These are phyloP conservation scores for Mongoloraphidia duomilia DNA, from an alignment of 2,888 invertebrate species.

Conservation along the genomic window DNA sequence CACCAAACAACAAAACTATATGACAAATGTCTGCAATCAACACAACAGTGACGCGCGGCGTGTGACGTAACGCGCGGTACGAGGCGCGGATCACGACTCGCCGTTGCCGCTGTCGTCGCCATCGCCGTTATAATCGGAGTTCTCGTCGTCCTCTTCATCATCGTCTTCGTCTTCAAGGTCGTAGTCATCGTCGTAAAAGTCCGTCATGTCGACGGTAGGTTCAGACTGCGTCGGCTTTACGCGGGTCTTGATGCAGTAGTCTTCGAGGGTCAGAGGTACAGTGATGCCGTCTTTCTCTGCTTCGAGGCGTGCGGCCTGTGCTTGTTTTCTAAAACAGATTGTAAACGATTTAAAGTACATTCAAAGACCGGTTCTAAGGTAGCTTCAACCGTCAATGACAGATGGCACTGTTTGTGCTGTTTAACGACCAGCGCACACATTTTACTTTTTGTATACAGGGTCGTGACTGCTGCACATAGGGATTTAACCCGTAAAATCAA, in stretches of 20 bases:
- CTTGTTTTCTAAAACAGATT: slow-evolving; percentile 69
- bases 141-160: slow-evolving; percentile 53
- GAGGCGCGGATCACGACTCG: slow-evolving; percentile 57
- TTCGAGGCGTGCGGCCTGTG: slow-evolving; percentile 83
- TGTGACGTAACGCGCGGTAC: too few species aligned
- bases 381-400: background rate
- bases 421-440: too few species aligned
- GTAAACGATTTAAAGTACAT: background rate
- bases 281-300: slow-evolving; percentile 94
- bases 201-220: slow-evolving; percentile 75
- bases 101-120: slow-evolving; percentile 86
- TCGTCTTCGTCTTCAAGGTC: slow-evolving; percentile 54
- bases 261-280: slow-evolving; percentile 94
- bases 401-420: too few species aligned
- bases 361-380: background rate
- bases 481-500: too few species aligned
- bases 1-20: too few species aligned
- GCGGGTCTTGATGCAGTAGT: slow-evolving; percentile 91
- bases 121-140: slow-evolving; percentile 59
- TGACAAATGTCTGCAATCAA: too few species aligned
- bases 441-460: too few species aligned
- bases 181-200: slow-evolving; percentile 93
- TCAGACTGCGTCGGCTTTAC: slow-evolving; percentile 75
- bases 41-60: too few species aligned
- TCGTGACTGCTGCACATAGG: too few species aligned